phyloP scores from a whole-genome alignment of 2,888 invertebrate species.

The Sepiola atlantica region DNA sequence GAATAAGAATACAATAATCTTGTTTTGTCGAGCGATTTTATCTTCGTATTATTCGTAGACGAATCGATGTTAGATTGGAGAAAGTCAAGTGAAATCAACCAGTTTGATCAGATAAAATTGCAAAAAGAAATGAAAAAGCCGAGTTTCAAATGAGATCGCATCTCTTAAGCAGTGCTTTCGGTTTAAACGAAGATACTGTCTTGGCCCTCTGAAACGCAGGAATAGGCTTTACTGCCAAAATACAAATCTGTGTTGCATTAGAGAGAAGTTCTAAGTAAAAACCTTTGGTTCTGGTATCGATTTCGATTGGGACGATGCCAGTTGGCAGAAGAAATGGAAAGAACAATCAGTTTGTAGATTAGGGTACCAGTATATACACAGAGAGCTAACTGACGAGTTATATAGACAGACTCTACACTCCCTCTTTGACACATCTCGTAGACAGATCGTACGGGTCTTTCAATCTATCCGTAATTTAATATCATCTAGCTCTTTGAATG shows the following conservation, averaged over 20 bases:
- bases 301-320: background rate
- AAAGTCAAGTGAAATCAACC: background rate
- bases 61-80: background rate
- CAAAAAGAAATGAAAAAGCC: background rate
- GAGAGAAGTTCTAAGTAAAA: background rate
- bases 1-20: too few species aligned
- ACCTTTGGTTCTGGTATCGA: background rate
- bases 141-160: background rate
- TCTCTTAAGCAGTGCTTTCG: background rate
- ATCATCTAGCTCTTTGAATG: too few species aligned
- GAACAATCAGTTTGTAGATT: background rate
- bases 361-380: background rate
- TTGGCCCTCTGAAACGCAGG: background rate
- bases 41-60: too few species aligned
- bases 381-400: too few species aligned
- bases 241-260: background rate
- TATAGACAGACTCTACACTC: too few species aligned
- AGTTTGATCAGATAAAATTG: background rate
- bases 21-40: too few species aligned
- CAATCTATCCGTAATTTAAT: too few species aligned
- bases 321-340: background rate
- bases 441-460: too few species aligned
- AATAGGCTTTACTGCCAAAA: background rate
- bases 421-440: too few species aligned
- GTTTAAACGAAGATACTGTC: background rate